These are phyloP conservation scores for Watsonalla binaria DNA, from an alignment of 2,888 invertebrate species.

Conservation along the genomic window DNA sequence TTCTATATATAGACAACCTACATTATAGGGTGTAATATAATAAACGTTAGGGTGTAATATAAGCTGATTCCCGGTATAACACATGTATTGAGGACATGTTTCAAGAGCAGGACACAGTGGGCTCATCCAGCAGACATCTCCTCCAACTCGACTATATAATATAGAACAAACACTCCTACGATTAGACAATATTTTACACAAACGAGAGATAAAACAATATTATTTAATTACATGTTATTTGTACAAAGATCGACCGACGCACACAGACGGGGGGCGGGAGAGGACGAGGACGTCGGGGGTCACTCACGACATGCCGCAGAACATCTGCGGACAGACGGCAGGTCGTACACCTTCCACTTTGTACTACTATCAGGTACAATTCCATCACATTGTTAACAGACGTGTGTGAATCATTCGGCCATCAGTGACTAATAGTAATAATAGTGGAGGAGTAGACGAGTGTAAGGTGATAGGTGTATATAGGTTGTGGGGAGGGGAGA, in stretches of 20 bases:
- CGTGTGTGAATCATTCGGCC: no score
- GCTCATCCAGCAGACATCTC: no score
- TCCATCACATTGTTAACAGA: no score
- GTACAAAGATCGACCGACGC: constrained; percentile 36
- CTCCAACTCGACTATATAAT: not conserved
- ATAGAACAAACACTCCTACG: constrained; percentile 25
- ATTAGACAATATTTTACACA: constrained; percentile 21
- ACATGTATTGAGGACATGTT: no score
- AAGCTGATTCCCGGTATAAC: no score
- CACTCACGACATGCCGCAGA: not conserved
- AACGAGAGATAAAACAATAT: constrained; percentile 32
- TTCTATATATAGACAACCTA: no score
- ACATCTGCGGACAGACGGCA: not conserved
- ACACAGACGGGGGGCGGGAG: not conserved
- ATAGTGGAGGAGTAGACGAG: not conserved
- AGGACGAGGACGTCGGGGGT: not conserved
- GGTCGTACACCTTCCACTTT: not conserved
- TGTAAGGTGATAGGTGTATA: not conserved
- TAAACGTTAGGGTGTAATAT: no score
- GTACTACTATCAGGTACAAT: no score
- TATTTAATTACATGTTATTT: constrained; percentile 32
- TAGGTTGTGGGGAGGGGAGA: no score
- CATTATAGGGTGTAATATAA: no score
- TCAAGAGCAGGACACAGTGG: no score
- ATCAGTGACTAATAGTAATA: no score